These are phyloP conservation scores for Noctuana brunneofusca DNA, from an alignment of 2,888 invertebrate genomes.

Conservation along the genomic window DNA sequence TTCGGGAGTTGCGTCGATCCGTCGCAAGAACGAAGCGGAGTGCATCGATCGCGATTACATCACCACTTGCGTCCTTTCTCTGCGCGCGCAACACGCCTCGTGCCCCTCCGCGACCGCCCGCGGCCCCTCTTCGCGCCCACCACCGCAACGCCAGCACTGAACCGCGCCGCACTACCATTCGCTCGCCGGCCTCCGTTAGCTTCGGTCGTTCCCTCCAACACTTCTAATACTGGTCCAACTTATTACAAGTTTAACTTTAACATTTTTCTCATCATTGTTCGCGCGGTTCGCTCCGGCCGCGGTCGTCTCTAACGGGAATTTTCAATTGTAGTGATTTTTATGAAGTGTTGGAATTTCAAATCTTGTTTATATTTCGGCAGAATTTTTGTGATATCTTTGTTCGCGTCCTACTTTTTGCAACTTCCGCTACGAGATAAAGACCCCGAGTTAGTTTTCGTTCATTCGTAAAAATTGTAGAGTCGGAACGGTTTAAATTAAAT, in stretches of 20 bases:
- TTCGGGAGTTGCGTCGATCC: slow-evolving; percentile 54
- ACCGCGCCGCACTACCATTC: slow-evolving; percentile 49
- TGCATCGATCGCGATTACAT: slow-evolving; percentile 83
- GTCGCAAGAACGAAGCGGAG: slow-evolving; percentile 44
- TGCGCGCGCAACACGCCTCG: slow-evolving; percentile 74
- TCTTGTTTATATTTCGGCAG: slow-evolving; percentile 12
- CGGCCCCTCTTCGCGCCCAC: slow-evolving; percentile 44
- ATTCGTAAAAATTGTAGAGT: neutral
- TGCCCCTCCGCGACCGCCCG: slow-evolving; percentile 43
- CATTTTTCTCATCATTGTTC: slow-evolving; percentile 48
- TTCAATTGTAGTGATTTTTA: slow-evolving; percentile 52
- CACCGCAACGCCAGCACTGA: slow-evolving; percentile 59
- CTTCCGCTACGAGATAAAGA: slow-evolving; percentile 71
- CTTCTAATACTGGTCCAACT: slow-evolving; percentile 41
- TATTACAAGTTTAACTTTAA: slow-evolving; percentile 56
- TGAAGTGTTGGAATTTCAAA: slow-evolving; percentile 46
- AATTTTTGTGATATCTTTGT: slow-evolving; percentile 52
- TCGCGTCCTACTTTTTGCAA: slow-evolving; percentile 73
- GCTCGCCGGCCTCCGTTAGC: slow-evolving; percentile 66
- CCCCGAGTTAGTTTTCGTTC: slow-evolving; percentile 46
- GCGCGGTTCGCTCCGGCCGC: slow-evolving; percentile 37
- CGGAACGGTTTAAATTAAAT: slow-evolving; percentile 10
- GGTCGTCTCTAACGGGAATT: slow-evolving; percentile 40
- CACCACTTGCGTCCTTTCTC: slow-evolving; percentile 79
- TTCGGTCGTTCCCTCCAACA: slow-evolving; percentile 59